phyloP scores from a whole-genome alignment of 2,113 vertebrate genomes.

The Lanius collurio region DNA sequence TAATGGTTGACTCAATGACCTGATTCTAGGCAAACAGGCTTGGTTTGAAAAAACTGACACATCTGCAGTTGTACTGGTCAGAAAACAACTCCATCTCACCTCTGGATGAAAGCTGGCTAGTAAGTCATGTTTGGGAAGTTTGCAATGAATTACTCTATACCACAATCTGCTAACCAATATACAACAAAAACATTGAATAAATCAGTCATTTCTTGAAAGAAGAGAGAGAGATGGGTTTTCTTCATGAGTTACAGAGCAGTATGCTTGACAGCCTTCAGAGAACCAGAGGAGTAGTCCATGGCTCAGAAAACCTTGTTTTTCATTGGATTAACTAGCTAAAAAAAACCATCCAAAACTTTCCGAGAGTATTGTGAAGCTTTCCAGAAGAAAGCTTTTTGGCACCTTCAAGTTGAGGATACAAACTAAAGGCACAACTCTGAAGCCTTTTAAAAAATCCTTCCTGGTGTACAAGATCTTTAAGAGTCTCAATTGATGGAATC shows the following conservation, averaged over 20 bases:
- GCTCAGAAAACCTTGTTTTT: background rate
- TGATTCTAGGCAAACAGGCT: background rate
- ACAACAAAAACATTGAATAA: background rate
- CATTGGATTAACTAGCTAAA: background rate
- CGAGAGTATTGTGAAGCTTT: background rate
- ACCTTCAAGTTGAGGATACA: background rate
- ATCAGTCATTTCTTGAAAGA: background rate
- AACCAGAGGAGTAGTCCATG: background rate
- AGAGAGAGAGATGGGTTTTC: background rate
- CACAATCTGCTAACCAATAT: background rate
- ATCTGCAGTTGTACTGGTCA: background rate
- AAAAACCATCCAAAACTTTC: background rate
- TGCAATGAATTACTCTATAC: background rate
- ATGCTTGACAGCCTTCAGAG: background rate
- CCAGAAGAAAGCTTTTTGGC: background rate
- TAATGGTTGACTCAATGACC: rapidly evolving
- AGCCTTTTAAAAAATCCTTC: background rate
- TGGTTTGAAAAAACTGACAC: background rate
- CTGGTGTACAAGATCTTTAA: background rate
- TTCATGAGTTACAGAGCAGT: background rate
- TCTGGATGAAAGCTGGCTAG: background rate
- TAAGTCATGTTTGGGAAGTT: background rate
- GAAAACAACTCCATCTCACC: background rate
- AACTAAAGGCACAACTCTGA: background rate
- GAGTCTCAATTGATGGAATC: background rate